Percentiles rank a stretch among this genome's conserved stretches.
These are phyloP conservation scores for Lophius americanus DNA, from an alignment of 2,797 vertebrate genomes.

Conservation along the genomic window DNA sequence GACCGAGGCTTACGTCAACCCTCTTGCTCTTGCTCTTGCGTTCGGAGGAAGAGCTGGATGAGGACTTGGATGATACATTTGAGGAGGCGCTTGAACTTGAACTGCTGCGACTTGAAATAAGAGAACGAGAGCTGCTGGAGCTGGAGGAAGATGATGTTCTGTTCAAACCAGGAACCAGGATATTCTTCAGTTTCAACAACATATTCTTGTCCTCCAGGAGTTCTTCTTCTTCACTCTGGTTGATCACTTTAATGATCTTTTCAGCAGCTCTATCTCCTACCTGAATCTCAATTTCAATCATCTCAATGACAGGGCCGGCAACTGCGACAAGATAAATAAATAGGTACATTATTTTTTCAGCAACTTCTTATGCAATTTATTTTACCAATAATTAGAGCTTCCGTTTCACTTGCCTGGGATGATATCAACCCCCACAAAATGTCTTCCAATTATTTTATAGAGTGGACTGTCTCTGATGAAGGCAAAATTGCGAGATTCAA, in stretches of 20 bases:
- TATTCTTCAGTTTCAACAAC: slow-evolving; percentile 83
- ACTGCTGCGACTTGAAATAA: slow-evolving; percentile 16
- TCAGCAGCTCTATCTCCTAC: slow-evolving; percentile 80
- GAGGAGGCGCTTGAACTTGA: slow-evolving; percentile 43
- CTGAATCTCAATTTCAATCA: slow-evolving; percentile 85
- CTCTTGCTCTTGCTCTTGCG: slow-evolving; percentile 14
- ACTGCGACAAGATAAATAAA: slow-evolving; percentile 58
- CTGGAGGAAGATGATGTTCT: slow-evolving; percentile 54
- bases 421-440: slow-evolving; percentile 61
- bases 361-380: not conserved
- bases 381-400: not conserved
- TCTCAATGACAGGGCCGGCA: slow-evolving; percentile 79
- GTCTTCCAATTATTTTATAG: slow-evolving; percentile 78
- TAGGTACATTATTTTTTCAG: slow-evolving; percentile 28
- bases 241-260: slow-evolving; percentile 78
- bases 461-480: slow-evolving; percentile 70
- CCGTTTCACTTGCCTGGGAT: slow-evolving; percentile 75
- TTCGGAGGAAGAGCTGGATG: slow-evolving; percentile 56
- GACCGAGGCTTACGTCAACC: not conserved
- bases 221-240: slow-evolving; percentile 64
- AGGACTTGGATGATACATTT: slow-evolving; percentile 48
- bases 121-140: slow-evolving; percentile 57
- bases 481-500: slow-evolving; percentile 73
- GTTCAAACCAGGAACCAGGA: slow-evolving; percentile 74
- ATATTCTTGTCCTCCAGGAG: slow-evolving; percentile 69